These are phyloP conservation scores for Micromesistius poutassou DNA, from an alignment of 2,797 vertebrate species.

Conservation along the genomic window DNA sequence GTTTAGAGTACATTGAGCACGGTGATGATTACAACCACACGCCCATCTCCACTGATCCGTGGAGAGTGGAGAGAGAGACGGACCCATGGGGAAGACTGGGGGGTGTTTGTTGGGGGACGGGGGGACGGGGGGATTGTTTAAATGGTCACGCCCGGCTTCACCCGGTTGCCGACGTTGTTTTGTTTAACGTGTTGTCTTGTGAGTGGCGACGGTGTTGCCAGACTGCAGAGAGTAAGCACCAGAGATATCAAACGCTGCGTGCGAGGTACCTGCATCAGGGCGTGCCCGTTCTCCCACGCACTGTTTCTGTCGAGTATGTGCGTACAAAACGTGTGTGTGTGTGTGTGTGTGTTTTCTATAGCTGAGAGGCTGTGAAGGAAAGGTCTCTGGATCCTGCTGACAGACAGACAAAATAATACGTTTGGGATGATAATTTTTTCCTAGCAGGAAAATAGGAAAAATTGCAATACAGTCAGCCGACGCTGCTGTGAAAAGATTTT, in stretches of 20 bases:
- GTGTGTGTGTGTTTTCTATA: slow-evolving; percentile 48
- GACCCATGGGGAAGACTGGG: background rate
- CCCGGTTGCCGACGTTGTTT: background rate
- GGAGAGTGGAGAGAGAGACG: slow-evolving; percentile 12
- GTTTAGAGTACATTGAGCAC: slow-evolving; percentile 17
- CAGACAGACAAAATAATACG: slow-evolving; percentile 44
- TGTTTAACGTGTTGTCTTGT: slow-evolving; percentile 13
- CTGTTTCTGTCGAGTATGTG: background rate
- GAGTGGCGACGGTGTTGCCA: background rate
- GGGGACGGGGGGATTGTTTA: slow-evolving; percentile 10
- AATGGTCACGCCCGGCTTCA: slow-evolving; percentile 19
- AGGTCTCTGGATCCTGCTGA: slow-evolving; percentile 41
- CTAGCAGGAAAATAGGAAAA: slow-evolving; percentile 10
- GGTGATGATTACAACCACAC: slow-evolving; percentile 31
- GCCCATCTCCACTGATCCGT: slow-evolving; percentile 17
- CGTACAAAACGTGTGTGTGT: slow-evolving; percentile 13
- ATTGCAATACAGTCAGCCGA: background rate
- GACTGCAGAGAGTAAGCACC: slow-evolving; percentile 43
- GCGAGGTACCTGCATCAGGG: slow-evolving; percentile 41
- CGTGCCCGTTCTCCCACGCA: slow-evolving; percentile 38
- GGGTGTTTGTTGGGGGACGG: background rate
- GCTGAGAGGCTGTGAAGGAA: slow-evolving; percentile 55
- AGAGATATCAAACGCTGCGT: slow-evolving; percentile 26
- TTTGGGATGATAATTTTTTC: slow-evolving; percentile 4
- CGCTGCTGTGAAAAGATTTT: background rate